These are phyloP conservation scores for Elephas maximus DNA, from an alignment of 2,113 vertebrate species.

Conservation along the genomic window DNA sequence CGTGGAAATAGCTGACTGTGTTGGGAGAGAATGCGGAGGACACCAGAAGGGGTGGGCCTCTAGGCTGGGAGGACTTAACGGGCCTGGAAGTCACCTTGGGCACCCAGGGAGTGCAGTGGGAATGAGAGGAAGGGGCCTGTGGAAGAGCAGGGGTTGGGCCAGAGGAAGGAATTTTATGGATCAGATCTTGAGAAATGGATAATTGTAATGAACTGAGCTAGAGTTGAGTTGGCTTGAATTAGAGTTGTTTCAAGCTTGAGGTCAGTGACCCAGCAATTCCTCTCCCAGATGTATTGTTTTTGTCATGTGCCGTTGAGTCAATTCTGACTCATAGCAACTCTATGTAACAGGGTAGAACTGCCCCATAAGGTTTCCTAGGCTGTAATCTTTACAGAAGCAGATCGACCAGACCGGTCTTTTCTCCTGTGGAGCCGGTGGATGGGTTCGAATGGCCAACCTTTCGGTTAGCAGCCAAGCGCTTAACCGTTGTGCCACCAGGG, in stretches of 20 bases:
- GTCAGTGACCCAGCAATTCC: not conserved
- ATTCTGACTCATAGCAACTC: no score
- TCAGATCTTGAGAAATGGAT: not conserved
- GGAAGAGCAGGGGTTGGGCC: not conserved
- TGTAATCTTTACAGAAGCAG: no score
- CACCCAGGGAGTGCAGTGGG: not conserved
- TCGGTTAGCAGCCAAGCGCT: not conserved
- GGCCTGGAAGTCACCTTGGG: fast-evolving
- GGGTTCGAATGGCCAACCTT: not conserved
- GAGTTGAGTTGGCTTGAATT: not conserved
- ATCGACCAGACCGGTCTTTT: not conserved
- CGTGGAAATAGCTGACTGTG: fast-evolving
- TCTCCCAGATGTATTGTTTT: not conserved
- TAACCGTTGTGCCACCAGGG: not conserved
- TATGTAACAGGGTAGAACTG: no score
- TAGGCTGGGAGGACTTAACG: fast-evolving
- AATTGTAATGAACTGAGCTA: not conserved
- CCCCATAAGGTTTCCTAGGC: not conserved
- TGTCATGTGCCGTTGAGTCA: no score
- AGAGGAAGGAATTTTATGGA: not conserved
- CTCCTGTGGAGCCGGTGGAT: not conserved
- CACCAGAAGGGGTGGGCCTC: not conserved
- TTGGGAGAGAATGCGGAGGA: fast-evolving
- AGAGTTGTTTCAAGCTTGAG: not conserved
- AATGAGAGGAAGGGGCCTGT: not conserved